These are phyloP conservation scores for Pyralis farinalis DNA, from an alignment of 2,888 invertebrate genomes.

Conservation along the genomic window DNA sequence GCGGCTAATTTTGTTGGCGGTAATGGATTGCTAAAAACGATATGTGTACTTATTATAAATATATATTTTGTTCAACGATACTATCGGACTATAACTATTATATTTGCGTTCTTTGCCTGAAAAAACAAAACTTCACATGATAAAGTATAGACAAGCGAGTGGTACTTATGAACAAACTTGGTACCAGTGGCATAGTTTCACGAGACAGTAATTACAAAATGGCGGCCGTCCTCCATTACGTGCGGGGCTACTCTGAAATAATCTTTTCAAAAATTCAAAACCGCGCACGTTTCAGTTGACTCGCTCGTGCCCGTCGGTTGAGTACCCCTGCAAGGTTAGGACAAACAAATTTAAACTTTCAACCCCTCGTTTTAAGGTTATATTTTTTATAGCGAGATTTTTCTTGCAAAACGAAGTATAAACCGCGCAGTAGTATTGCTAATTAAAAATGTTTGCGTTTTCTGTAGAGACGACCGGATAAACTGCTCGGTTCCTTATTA, in stretches of 20 bases:
- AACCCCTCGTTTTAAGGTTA: slow-evolving; percentile 15
- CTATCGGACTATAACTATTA: too few relatives aligned
- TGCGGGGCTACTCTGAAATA: slow-evolving; percentile 53
- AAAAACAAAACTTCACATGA: too few relatives aligned
- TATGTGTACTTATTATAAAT: too few relatives aligned
- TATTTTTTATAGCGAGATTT: slow-evolving; percentile 21
- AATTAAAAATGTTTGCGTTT: slow-evolving; percentile 44
- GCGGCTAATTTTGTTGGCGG: too few relatives aligned
- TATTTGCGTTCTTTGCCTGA: too few relatives aligned
- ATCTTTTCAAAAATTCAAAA: slow-evolving; percentile 73
- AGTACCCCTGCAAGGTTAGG: slow-evolving; percentile 29
- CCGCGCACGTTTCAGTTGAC: slow-evolving; percentile 40
- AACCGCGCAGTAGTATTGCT: slow-evolving; percentile 45
- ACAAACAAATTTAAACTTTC: slow-evolving; percentile 26
- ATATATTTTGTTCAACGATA: too few relatives aligned
- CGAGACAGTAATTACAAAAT: slow-evolving; percentile 48
- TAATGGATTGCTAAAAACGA: too few relatives aligned
- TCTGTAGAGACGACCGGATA: slow-evolving; percentile 19
- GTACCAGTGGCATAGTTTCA: slow-evolving; percentile 44
- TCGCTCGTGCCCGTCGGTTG: slow-evolving; percentile 30
- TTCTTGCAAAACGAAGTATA: slow-evolving; percentile 31
- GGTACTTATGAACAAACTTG: slow-evolving; percentile 19
- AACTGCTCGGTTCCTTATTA: slow-evolving; percentile 12
- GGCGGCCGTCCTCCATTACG: slow-evolving; percentile 49
- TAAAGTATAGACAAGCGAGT: too few relatives aligned